Conservation (phyloP, 2,888 invertebrate genomes). For the Cyaniris semiargus region DNA sequence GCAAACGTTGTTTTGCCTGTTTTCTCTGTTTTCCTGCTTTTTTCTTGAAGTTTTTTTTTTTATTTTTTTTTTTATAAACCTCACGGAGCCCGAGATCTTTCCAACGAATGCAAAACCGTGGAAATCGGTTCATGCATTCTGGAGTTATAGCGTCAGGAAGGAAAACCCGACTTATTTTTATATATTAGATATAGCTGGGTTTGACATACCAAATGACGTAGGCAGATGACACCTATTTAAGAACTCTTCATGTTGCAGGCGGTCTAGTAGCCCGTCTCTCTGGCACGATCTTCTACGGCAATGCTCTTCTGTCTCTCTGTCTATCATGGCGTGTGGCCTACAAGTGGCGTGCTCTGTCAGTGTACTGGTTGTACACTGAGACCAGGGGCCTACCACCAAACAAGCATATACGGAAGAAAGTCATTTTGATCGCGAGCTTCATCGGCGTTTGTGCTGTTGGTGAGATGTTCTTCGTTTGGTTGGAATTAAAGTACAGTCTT, state of each 20-base stretch:
- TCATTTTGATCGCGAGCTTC: conserved; percentile 50
- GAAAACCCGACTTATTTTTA: no score
- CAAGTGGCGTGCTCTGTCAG: conserved; percentile 55
- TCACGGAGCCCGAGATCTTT: no score
- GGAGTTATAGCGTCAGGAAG: no score
- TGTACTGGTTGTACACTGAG: conserved; percentile 55
- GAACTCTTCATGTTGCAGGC: conserved; percentile 45
- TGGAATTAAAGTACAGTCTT: background rate
- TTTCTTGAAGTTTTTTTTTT: no score
- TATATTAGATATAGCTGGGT: no score
- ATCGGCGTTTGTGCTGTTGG: conserved; percentile 51
- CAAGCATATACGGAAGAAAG: conserved; percentile 48
- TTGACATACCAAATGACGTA: no score
- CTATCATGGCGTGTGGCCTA: conserved; percentile 70
- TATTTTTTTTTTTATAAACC: no score
- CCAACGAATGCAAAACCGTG: no score
- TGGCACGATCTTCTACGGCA: conserved; percentile 78
- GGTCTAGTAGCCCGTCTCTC: conserved; percentile 58
- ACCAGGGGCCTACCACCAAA: conserved; percentile 51
- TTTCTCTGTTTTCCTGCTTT: no score
- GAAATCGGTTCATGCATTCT: no score
- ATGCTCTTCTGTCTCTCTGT: conserved; percentile 72
- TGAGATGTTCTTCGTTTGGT: conserved; percentile 25
- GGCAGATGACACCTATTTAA: no score
- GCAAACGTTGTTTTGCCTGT: no score